Evolutionary conservation across 2,797 vertebrate species (phyloP).

Genomic region (Alcedo atthis): DNA sequence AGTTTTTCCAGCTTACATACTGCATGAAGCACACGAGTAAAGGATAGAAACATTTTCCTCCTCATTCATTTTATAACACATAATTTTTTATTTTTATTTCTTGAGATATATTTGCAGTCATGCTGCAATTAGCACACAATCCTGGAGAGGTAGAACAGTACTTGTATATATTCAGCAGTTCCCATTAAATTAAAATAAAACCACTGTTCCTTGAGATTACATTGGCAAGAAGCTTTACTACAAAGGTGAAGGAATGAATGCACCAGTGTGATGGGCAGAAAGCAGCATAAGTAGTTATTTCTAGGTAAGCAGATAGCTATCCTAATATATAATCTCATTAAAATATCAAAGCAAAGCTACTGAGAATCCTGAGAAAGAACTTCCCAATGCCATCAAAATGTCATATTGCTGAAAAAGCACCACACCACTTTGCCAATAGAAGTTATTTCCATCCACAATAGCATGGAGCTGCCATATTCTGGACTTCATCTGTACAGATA

Average conservation of each 20-base stretch:
- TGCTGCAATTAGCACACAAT: neutral
- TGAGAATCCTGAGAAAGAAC: neutral
- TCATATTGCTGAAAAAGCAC: neutral
- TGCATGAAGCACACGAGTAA: neutral
- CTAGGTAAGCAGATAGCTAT: neutral
- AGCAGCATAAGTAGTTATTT: neutral
- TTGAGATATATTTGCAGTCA: neutral
- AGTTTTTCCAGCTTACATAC: neutral
- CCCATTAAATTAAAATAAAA: conserved; percentile 7
- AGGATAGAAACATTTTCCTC: neutral
- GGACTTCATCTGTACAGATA: neutral
- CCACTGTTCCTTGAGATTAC: conserved; percentile 39
- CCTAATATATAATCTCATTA: neutral
- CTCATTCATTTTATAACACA: neutral
- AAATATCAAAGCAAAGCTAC: neutral
- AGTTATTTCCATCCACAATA: neutral
- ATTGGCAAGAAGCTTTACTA: neutral
- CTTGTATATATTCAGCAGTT: neutral
- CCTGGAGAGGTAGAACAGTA: neutral
- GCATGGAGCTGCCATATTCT: neutral
- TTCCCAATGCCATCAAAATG: neutral
- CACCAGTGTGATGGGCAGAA: neutral
- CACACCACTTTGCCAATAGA: neutral
- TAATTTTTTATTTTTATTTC: neutral
- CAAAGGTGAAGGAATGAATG: neutral